Evolutionary conservation across 2,113 vertebrate genomes (phyloP), one percentile per base, ranked within the genome.

Genomic region (Cyprinus carpio): DNA sequence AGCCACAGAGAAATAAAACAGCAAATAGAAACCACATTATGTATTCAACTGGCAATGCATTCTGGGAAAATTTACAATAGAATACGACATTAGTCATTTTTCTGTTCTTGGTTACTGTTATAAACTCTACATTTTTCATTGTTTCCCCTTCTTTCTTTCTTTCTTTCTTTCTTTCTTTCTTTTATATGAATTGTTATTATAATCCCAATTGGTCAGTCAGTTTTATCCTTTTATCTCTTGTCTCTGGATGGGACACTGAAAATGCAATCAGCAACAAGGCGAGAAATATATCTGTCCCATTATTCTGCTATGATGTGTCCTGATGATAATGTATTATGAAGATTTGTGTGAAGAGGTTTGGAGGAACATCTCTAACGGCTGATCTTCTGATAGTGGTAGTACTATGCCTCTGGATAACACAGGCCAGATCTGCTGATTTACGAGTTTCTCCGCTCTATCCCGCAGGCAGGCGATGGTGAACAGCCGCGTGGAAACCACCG

Each of bases 401-500:
- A 25, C 43, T 49, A 23, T n/a, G 43, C 13, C 49, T 56, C 16
- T 56, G 75, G 49, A 13, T 34, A 56, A 77, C 75, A 77, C 18
- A 56, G 74, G 7, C 29, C 34, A 40, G 31, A 81, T 29, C 37
- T 65, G 6, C n/a, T 81, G 6, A 20, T 75, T 77, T 23, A 56
- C 16, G 64, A 37, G 18, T 7, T 4, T 3, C 27, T 64, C 23
- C 40, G 8, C 15, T 69, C 12, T 81, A 27, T 15, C 58, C 76
- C 40, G 20, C 86, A 92, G 93, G 89, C 87, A 82, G 54, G 86
- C 58, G 16, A 95, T 95, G 95, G 94, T 96, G 86, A 95, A 95
- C 89, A 95, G 92, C 87, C 93, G 94, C 82, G 89, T 93, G 88
- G 95, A 95, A 88, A 89, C 87, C 0, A 90, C 93, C 23, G 82